These are phyloP conservation scores for Drosophila prolongata DNA, from an alignment of 2,888 invertebrate genomes.

Conservation along the genomic window DNA sequence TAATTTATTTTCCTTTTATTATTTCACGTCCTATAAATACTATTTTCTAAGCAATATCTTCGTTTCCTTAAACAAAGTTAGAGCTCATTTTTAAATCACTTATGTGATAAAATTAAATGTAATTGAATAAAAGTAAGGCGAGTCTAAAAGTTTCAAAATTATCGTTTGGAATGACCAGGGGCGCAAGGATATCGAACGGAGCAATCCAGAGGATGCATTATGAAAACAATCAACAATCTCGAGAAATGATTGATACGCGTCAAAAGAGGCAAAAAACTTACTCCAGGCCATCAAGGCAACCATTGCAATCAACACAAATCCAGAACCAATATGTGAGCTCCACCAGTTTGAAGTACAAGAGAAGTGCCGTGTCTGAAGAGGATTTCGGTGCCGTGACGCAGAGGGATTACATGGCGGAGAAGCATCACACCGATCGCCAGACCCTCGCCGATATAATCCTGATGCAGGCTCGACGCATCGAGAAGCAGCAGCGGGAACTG, in stretches of 20 bases:
- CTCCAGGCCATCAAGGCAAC: background rate
- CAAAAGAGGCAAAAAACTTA: background rate
- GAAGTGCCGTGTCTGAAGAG: background rate
- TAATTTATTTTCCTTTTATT: too few relatives aligned
- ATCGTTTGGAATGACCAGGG: constrained; percentile 4
- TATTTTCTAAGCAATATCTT: too few relatives aligned
- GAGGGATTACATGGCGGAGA: background rate
- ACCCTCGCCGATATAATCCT: constrained; percentile 15
- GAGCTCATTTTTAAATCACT: background rate
- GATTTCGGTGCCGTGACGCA: background rate
- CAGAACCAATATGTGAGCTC: background rate
- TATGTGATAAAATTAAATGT: constrained; percentile 11
- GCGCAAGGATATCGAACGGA: background rate
- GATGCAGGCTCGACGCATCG: constrained; percentile 30
- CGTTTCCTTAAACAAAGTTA: too few relatives aligned
- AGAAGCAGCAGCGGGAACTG: constrained; percentile 21
- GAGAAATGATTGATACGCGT: background rate
- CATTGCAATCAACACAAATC: background rate
- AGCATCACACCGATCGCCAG: background rate
- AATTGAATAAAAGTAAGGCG: background rate
- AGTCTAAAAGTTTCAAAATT: constrained; percentile 9
- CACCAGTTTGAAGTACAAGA: background rate
- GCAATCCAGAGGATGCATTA: background rate
- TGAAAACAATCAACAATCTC: constrained; percentile 10
- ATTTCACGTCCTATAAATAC: too few relatives aligned